phyloP scores from a whole-genome alignment of 2,113 vertebrate genomes.

The Columba janthina region DNA sequence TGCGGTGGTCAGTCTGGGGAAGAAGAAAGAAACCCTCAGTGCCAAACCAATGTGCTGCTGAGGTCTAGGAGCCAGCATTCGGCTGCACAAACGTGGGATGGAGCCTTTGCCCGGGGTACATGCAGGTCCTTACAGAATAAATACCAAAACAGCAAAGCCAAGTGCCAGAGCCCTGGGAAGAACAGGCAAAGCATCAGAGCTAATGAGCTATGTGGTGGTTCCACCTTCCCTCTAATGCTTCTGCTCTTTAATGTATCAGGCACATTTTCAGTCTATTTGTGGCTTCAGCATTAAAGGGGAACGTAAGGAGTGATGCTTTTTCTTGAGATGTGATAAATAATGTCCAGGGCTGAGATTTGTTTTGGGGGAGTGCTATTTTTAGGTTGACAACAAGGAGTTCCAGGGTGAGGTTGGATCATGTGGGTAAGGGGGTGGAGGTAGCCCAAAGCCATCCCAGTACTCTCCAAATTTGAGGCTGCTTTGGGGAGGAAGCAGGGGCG shows the following conservation, averaged over 20 bases:
- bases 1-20: accelerated
- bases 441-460: not conserved
- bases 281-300: not conserved
- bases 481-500: not conserved
- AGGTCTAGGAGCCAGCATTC: not conserved
- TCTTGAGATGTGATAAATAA: not conserved
- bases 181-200: not conserved
- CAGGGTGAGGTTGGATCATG: not conserved
- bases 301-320: not conserved
- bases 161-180: not conserved
- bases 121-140: not conserved
- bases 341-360: accelerated
- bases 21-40: not conserved
- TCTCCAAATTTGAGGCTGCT: not conserved
- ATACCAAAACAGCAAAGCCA: not conserved
- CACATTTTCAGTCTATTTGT: not conserved
- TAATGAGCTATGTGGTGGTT: not conserved
- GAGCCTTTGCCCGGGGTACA: accelerated
- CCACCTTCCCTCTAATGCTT: not conserved
- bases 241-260: not conserved
- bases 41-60: not conserved
- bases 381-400: not conserved
- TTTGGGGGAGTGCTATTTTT: not conserved
- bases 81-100: accelerated
- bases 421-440: not conserved